A percentile compares a stretch with the other conserved stretches of the same genome.
These are phyloP conservation scores for Endotricha flammealis DNA, from an alignment of 2,888 invertebrate species.

Conservation along the genomic window DNA sequence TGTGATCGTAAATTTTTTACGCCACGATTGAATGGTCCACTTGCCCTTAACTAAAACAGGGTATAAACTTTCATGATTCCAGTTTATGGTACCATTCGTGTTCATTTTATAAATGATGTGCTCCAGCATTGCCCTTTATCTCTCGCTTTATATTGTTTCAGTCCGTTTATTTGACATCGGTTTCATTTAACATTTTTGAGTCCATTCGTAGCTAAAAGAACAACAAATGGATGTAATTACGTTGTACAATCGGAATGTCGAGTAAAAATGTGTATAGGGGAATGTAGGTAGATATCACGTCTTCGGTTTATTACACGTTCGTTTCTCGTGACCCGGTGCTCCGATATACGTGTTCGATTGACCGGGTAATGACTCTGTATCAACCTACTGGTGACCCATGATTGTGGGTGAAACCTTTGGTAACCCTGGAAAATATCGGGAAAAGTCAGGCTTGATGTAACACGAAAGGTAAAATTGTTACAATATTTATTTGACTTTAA, in stretches of 20 bases:
- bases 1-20: conserved; percentile 75
- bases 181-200: conserved; percentile 11
- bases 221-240: background rate
- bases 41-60: conserved; percentile 72
- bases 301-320: conserved; percentile 69
- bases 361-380: conserved; percentile 19
- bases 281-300: conserved; percentile 55
- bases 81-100: conserved; percentile 68
- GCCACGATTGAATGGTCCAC: conserved; percentile 68
- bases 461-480: too few relatives aligned
- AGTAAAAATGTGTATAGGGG: conserved; percentile 27
- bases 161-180: conserved; percentile 19
- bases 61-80: conserved; percentile 74
- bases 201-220: conserved; percentile 2
- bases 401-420: too few relatives aligned
- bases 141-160: conserved; percentile 33
- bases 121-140: conserved; percentile 47
- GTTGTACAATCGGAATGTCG: conserved; percentile 1
- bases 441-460: too few relatives aligned
- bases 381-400: background rate
- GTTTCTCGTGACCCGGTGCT: conserved; percentile 52
- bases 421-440: too few relatives aligned
- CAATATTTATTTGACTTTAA: too few relatives aligned
- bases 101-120: conserved; percentile 73
- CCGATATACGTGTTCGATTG: conserved; percentile 61